Base-by-base conservation (phyloP, 2,888 invertebrate genomes). In the Andrena dorsata region DNA sequence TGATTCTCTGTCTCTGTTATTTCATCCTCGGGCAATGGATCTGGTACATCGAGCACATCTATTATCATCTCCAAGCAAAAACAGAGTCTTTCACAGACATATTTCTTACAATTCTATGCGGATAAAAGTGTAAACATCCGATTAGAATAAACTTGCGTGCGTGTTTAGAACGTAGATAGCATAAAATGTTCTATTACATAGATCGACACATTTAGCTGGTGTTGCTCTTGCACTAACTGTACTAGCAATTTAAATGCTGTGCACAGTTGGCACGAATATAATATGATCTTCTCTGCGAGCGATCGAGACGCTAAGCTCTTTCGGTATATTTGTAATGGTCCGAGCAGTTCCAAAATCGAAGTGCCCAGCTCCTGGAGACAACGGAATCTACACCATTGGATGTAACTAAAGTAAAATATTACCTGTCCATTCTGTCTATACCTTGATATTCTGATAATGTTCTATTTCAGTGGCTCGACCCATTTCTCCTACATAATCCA, bases 391-490 rank as follows among this genome's bases (percentile, higher is more conserved):
- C 3, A 28, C 1, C 0, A 16, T 26, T 4, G 1, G 23, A 58
- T 10, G n/a, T 23, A 7, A 56, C 4, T 23, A 53, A 13, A n/a
- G 8, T 28, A 28, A 26, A 8, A 28, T 23, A 13, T 20, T 47
- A 20, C 10, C 2, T 7, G 23, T 13, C 6, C n/a, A 0, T 47
- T 47, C 28, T 10, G 13, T 47, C 16, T 41, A 0, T 68, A 93
- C 93, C 83, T 93, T 93, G 28, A 94, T 93, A 81, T 94, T 93
- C 83, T 90, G 91, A 68, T 92, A 90, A 84, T 93, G 93, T 84
- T 94, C 93, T 26, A 94, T 92, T 70, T 92, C 92, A 60, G 89
- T 89, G 0, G 90, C 90, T 58, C 85, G 80, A n/a, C 92, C 91
- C 94, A 93, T 94, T 81, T 93, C 93, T 74, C 86, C 89, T 0